Base-by-base conservation (phyloP, 2,113 vertebrate genomes). In the Colistium nudipinnis region DNA sequence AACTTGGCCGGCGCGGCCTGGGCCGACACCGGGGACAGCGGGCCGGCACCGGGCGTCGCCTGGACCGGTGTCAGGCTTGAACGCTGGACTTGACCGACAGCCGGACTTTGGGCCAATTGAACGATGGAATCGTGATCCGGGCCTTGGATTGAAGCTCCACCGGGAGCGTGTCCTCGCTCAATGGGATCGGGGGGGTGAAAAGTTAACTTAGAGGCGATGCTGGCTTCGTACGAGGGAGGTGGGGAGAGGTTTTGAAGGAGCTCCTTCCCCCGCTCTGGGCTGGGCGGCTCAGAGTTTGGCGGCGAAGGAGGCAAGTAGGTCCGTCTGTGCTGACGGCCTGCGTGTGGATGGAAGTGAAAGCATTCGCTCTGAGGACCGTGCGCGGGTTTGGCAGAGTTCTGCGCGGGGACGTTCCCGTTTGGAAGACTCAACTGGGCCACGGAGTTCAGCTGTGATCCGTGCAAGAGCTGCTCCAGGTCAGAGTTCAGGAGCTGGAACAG, bases 231-330 rank as follows among this genome's bases (percentile, higher is more conserved):
- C 0, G 96, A 97, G 0, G 96, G 97, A 81, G 97, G 97, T 16
- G 95, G 96, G 33, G 95, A 95, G 76, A 97, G 87, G 84, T 96
- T 97, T 78, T 96, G 96, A 19, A 95, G 87, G 80, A 97, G 93
- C 82, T 95, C 95, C 84, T 94, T 96, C 83, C 94, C 93, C 68
- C 95, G 92, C 74, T 96, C 95, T 7, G 97, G 97, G 86, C 97
- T 99, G 22, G 96, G 93, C 31, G 97, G 96, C 80, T 98, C 95
- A 2, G 96, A 98, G 83, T 93, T 98, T 11, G 97, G 97, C 3
- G 97, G 97, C 0, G 97, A 99, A 0, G 96, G 96, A 35, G 97
- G 97, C 51, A 98, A 93, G 72, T 96, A 97, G 56, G 94, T 92
- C 16, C 92, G 91, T 63, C 95, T 94, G 30, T 94, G 95, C 56